Evolutionary conservation across 2,888 invertebrate genomes (phyloP).

Genomic region (Blastobasis lacticolella): DNA sequence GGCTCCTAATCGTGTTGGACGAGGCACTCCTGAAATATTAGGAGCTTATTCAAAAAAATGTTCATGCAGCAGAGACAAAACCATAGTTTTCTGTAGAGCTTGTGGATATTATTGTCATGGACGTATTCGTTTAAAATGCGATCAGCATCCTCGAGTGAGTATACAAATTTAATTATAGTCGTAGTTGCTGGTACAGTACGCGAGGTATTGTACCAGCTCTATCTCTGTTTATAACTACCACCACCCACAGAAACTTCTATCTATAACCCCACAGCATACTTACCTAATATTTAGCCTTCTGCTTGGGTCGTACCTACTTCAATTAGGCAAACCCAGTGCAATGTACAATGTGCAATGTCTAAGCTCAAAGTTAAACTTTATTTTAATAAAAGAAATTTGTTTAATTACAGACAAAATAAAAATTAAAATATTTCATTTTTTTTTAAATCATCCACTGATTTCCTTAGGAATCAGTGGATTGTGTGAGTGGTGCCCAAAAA

Average conservation of each 20-base stretch:
- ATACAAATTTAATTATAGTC: neutral
- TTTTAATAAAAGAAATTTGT: too few species aligned
- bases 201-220: neutral
- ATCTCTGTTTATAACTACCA: neutral
- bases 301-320: too few species aligned
- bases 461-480: too few species aligned
- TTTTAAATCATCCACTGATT: too few species aligned
- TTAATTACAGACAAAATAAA: too few species aligned
- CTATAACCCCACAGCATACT: neutral
- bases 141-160: conserved; percentile 57
- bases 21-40: conserved; percentile 51
- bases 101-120: conserved; percentile 64
- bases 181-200: neutral
- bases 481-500: too few species aligned
- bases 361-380: too few species aligned
- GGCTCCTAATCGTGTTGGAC: conserved; percentile 39
- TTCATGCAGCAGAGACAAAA: conserved; percentile 52
- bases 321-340: too few species aligned
- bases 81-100: conserved; percentile 58
- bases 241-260: neutral
- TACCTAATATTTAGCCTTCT: too few species aligned
- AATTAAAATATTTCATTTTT: too few species aligned
- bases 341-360: too few species aligned
- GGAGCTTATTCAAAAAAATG: conserved; percentile 43
- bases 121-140: conserved; percentile 56